These are phyloP conservation scores for Phyllostomus discolor DNA, from an alignment of 2,113 vertebrate species.

Conservation along the genomic window DNA sequence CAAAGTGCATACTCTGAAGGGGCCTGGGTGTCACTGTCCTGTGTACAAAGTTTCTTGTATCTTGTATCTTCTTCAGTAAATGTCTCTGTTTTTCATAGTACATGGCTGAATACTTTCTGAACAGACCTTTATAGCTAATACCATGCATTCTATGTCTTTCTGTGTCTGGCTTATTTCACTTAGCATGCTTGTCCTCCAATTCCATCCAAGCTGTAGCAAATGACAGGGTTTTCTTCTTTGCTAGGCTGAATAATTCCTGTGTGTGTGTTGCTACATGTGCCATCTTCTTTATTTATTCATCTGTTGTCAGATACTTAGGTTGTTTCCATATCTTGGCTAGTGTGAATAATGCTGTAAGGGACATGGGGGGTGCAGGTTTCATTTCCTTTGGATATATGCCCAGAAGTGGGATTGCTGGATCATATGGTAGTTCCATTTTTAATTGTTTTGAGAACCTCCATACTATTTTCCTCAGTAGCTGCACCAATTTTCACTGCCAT, in stretches of 20 bases:
- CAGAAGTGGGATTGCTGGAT: neutral
- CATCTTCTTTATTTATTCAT: neutral
- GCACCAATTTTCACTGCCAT: neutral
- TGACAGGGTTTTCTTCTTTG: neutral
- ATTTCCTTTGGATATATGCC: neutral
- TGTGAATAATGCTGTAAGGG: neutral
- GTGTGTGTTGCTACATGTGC: neutral
- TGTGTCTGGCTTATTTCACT: neutral
- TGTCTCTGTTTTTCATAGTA: too few relatives aligned
- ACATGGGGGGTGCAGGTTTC: neutral
- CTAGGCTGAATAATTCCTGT: neutral
- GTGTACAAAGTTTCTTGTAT: too few relatives aligned
- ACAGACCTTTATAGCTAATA: neutral
- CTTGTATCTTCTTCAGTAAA: too few relatives aligned
- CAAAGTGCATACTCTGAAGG: too few relatives aligned
- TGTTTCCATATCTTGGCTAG: neutral
- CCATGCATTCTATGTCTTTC: neutral
- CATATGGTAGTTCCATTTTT: neutral
- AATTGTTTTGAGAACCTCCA: neutral
- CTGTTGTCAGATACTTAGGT: neutral
- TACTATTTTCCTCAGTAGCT: neutral
- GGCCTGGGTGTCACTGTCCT: too few relatives aligned
- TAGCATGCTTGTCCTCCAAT: neutral
- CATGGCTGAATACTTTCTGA: too few relatives aligned
- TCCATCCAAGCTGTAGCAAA: neutral